Base-by-base conservation (phyloP, 2,113 vertebrate genomes). In the Pan paniscus region DNA sequence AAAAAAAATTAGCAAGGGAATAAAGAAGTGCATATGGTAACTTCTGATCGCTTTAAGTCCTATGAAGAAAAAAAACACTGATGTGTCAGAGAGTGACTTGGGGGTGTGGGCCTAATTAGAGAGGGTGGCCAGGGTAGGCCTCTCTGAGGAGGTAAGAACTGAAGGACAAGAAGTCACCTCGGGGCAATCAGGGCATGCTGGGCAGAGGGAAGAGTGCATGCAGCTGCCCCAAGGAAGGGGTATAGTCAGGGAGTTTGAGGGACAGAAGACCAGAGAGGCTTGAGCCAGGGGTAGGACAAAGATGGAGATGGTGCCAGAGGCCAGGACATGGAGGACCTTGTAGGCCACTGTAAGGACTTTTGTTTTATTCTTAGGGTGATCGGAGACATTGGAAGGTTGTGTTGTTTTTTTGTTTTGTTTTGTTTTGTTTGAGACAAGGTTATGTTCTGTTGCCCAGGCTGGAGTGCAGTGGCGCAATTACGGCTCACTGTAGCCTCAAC, bases 131-230 rank as follows among this genome's bases (percentile, higher is more conserved):
- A 40, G 38, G 79, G 70, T 72, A 83, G 75, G 27, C 48, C 67
- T 61, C 30, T 38, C 1, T n/a, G 59, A 81, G 83, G 43, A 88
- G 61, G 61, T 25, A 14, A 57, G 43, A 38, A 38, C 59, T 32
- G 25, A 16, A 38, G 25, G 55, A 68, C 72, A 46, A 55, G 46
- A 72, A 75, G 25, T 61, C 91, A 48, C 87, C 43, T 9, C 0
- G 0, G 61, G 52, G 9, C 0, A 0, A 0, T 52, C 23, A 4
- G 9, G 32, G n/a, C 5, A 13, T 7, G 46, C n/a, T 2, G 8
- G 32, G 88, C n/a, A 85, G 76, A 43, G 52, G 86, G 17, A 68
- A 52, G 32, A 75, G 55, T 6, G 20, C 67, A 35, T 11, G 25
- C 57, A 27, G 38, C 91, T 0, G 1, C 30, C 72, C 12, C 78